These are phyloP conservation scores for Eudemis profundana DNA, from an alignment of 2,888 invertebrate species.

Conservation along the genomic window DNA sequence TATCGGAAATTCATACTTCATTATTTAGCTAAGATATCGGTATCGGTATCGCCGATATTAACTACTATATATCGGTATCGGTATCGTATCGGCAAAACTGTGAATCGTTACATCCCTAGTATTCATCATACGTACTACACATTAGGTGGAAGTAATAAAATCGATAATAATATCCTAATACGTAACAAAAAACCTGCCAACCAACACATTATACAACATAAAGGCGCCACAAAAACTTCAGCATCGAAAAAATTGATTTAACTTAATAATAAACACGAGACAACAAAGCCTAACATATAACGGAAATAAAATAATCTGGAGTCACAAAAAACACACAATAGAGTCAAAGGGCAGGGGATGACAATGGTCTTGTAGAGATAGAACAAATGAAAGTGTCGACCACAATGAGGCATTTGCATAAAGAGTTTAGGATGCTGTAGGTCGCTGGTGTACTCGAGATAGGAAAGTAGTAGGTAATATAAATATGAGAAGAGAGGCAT, in stretches of 20 bases:
- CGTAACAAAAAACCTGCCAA: conserved; percentile 7
- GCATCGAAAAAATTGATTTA: conserved; percentile 45
- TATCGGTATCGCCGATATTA: too few species aligned
- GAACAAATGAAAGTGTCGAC: conserved; percentile 78
- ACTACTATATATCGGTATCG: too few species aligned
- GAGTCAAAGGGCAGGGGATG: conserved; percentile 82
- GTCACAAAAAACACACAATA: conserved; percentile 83
- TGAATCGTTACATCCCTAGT: too few species aligned
- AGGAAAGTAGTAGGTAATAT: conserved; percentile 12
- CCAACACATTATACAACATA: conserved; percentile 24
- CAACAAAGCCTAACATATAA: conserved; percentile 74
- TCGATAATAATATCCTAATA: conserved; percentile 2
- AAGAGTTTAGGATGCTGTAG: conserved; percentile 65
- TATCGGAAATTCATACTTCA: too few species aligned
- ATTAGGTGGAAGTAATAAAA: neutral
- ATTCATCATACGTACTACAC: too few species aligned
- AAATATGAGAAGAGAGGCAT: conserved; percentile 9
- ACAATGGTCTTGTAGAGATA: conserved; percentile 75
- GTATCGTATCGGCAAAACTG: too few species aligned
- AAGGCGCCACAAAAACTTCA: conserved; percentile 29
- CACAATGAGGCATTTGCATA: conserved; percentile 83
- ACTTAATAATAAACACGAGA: conserved; percentile 65
- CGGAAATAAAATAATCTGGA: conserved; percentile 84
- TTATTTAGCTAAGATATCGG: too few species aligned
- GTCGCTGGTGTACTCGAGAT: conserved; percentile 48